Conservation (phyloP, 2,113 vertebrate species). For the Chlorodrepanis virens region DNA sequence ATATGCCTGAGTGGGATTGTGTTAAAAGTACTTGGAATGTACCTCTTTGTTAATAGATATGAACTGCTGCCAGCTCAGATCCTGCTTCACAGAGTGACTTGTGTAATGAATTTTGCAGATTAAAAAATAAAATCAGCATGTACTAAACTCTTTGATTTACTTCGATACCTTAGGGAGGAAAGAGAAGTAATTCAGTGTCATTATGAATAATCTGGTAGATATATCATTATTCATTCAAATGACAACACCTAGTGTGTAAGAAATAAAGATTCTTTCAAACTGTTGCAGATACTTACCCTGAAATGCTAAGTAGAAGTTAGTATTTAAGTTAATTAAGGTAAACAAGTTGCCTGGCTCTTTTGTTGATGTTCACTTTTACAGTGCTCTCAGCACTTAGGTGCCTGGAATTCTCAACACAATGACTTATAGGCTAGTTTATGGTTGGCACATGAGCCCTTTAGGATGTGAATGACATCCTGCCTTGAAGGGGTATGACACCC, state of each 20-base stretch:
- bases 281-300: background rate
- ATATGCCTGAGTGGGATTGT: slow-evolving; percentile 25
- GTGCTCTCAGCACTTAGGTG: background rate
- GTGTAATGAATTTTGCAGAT: slow-evolving; percentile 31
- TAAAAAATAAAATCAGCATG: background rate
- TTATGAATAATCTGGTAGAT: slow-evolving; percentile 19
- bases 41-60: slow-evolving; percentile 55
- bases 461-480: background rate
- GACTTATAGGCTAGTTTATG: background rate
- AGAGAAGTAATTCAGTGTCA: slow-evolving; percentile 29
- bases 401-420: background rate
- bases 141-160: slow-evolving; percentile 42
- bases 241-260: background rate
- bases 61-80: slow-evolving; percentile 40
- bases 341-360: background rate
- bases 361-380: background rate
- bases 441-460: background rate
- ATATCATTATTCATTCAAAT: slow-evolving; percentile 55
- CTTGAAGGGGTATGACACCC: background rate
- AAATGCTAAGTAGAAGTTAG: slow-evolving; percentile 30
- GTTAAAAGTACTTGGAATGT: slow-evolving; percentile 60
- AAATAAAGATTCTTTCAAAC: slow-evolving; percentile 38
- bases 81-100: background rate
- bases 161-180: background rate
- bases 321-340: slow-evolving; percentile 30